Conservation (phyloP, 1,140 invertebrate genomes). For the Lethrus apterus region DNA sequence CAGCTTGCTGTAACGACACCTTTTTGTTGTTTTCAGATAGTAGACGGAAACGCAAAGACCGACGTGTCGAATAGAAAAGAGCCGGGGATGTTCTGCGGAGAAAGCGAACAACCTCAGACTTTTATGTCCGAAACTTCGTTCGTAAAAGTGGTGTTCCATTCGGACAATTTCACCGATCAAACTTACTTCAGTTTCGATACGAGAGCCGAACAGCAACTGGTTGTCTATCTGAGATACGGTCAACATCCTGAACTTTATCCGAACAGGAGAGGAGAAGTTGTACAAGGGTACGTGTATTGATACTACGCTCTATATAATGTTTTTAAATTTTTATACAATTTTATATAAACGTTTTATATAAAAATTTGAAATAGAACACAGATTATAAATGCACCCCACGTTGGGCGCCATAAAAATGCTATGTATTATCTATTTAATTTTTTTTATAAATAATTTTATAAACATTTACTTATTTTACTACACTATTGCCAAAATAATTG, state of each 20-base stretch:
- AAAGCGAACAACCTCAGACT: slow-evolving; percentile 85
- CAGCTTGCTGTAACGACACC: background rate
- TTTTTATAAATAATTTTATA: too few relatives aligned
- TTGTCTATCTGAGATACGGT: slow-evolving; percentile 80
- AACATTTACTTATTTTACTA: too few relatives aligned
- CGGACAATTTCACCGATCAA: slow-evolving; percentile 87
- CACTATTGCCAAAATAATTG: too few relatives aligned
- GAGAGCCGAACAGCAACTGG: slow-evolving; percentile 79
- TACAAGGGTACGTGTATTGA: slow-evolving; percentile 66
- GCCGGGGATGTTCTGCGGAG: slow-evolving; percentile 83
- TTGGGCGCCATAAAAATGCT: too few relatives aligned
- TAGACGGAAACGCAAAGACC: slow-evolving; percentile 78
- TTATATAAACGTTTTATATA: too few relatives aligned
- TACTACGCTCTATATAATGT: too few relatives aligned
- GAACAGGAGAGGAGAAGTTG: slow-evolving; percentile 76
- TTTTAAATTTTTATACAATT: too few relatives aligned
- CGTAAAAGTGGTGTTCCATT: slow-evolving; percentile 82
- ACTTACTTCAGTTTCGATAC: slow-evolving; percentile 72
- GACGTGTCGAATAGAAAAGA: slow-evolving; percentile 78
- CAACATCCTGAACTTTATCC: slow-evolving; percentile 89
- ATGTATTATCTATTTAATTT: too few relatives aligned
- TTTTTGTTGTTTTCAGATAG: slow-evolving; percentile 52
- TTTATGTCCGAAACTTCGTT: slow-evolving; percentile 91
- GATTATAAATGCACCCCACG: too few relatives aligned
- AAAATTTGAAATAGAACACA: too few relatives aligned